Conservation (phyloP, 2,797 vertebrate species). For the Brachymystax lenok region DNA sequence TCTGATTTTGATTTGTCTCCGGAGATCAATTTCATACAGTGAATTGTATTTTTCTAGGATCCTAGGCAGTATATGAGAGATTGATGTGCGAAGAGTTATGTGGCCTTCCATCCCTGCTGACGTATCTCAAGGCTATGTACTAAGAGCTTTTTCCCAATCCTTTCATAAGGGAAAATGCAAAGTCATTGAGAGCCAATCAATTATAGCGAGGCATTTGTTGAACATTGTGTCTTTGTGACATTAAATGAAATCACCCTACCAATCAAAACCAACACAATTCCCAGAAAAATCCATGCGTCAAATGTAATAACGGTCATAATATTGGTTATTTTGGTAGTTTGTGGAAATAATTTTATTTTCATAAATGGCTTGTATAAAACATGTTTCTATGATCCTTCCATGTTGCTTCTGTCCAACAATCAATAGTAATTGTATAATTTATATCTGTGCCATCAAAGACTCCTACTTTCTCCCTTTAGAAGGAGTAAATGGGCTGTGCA, state of each 20-base stretch:
- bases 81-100: background rate
- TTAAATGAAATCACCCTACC: background rate
- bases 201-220: background rate
- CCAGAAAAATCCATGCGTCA: background rate
- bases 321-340: background rate
- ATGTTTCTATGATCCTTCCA: conserved; percentile 47
- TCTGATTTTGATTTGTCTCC: background rate
- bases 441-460: conserved; percentile 47
- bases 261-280: background rate
- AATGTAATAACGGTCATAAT: too few relatives aligned
- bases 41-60: conserved; percentile 5
- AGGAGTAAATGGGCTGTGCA: conserved; percentile 54
- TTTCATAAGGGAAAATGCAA: background rate
- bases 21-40: conserved; percentile 7
- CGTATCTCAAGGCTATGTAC: background rate
- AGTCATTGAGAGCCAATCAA: background rate
- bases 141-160: background rate
- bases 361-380: conserved; percentile 29
- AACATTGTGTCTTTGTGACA: background rate
- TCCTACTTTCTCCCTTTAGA: conserved; percentile 14
- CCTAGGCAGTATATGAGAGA: background rate
- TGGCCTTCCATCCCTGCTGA: background rate
- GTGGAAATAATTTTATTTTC: conserved; percentile 14
- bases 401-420: conserved; percentile 45
- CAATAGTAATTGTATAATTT: conserved; percentile 58